Evolutionary conservation across 2,797 vertebrate genomes (phyloP).

Genomic region (Esox lucius): DNA sequence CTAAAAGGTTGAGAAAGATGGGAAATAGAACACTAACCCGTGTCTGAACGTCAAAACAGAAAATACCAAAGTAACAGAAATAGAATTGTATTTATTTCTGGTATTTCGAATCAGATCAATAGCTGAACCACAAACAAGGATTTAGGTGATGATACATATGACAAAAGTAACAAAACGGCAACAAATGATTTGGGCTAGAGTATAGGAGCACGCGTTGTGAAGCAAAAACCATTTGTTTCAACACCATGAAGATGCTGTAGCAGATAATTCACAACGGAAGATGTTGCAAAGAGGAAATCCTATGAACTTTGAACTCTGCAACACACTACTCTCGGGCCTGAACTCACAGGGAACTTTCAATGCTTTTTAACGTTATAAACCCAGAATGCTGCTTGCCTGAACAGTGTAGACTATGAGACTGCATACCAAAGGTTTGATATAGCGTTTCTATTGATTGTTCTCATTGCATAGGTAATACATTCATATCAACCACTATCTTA

Average conservation of each 20-base stretch:
- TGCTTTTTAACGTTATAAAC: too few species aligned
- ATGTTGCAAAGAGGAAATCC: neutral
- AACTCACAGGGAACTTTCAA: neutral
- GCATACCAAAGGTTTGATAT: too few species aligned
- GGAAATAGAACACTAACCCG: too few species aligned
- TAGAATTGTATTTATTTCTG: neutral
- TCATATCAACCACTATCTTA: too few species aligned
- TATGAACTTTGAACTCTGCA: neutral
- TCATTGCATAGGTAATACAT: too few species aligned
- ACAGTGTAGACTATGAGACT: too few species aligned
- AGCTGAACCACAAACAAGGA: neutral
- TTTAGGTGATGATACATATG: neutral
- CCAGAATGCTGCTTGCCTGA: too few species aligned
- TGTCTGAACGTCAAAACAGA: neutral
- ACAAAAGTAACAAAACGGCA: neutral
- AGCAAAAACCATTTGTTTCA: neutral
- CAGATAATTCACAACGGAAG: neutral
- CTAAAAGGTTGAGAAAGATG: too few species aligned
- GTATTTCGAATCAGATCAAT: neutral
- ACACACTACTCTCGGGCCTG: neutral
- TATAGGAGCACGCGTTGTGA: neutral
- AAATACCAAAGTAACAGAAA: neutral
- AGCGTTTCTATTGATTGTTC: too few species aligned
- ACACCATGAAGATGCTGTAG: neutral
- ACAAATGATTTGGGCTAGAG: neutral